phyloP scores from a whole-genome alignment of 2,113 vertebrate species.

The Coptodon bakossiorum region DNA sequence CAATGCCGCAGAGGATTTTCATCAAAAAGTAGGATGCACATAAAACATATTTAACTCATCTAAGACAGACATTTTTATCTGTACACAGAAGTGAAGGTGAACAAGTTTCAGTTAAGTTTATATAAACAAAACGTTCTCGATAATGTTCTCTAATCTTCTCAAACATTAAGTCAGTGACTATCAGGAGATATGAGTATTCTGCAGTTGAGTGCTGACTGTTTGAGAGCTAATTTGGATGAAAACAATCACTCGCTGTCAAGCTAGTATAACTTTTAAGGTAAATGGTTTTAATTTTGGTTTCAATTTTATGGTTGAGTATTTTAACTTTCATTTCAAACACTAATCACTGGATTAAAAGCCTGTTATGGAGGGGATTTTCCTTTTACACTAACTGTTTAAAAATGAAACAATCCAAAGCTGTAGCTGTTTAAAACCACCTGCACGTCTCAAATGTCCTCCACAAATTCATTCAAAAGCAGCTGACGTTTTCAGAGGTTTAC shows the following conservation, averaged over 20 bases:
- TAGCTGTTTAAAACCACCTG: background rate
- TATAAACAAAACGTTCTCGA: background rate
- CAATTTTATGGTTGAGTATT: background rate
- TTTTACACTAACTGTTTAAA: background rate
- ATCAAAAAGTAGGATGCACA: background rate
- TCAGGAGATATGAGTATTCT: background rate
- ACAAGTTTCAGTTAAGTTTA: background rate
- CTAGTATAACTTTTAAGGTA: background rate
- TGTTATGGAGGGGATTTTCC: background rate
- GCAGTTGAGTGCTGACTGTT: background rate
- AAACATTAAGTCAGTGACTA: background rate
- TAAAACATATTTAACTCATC: background rate
- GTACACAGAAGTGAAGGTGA: background rate
- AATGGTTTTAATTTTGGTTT: conserved; percentile 19
- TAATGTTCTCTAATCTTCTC: background rate
- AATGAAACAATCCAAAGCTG: background rate
- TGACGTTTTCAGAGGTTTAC: background rate
- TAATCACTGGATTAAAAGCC: background rate
- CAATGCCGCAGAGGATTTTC: background rate
- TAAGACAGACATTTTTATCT: background rate
- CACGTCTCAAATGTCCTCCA: background rate
- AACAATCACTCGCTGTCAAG: background rate
- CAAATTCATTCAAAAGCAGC: background rate
- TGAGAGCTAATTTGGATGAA: background rate
- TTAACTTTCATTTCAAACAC: background rate